Evolutionary conservation across 2,888 invertebrate genomes (phyloP), one percentile per base, ranked within the genome.

Genomic region (Epirrhoe tristata): DNA sequence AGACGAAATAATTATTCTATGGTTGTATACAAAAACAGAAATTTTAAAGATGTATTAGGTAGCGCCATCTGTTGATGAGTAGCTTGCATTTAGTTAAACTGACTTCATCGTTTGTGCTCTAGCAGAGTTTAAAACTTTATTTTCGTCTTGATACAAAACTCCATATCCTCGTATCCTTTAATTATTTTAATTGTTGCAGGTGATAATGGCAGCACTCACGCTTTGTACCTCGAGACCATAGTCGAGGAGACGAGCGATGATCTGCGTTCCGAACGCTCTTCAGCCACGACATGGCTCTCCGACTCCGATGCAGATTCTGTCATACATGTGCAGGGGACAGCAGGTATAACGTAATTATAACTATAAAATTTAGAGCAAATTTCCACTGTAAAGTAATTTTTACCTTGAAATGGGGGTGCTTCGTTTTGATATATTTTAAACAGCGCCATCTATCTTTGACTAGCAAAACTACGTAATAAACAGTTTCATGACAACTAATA

Each of bases 171-270:
- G 39, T 54, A 10, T 39, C 10, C 34, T 56, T 51, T 0, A 24
- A 8, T 14, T 0, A 43, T 55, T 55, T 76, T 10, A 51, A 55
- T 74, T 72, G 70, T 72, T 74, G 12, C 83, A 92, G 92, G 89
- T 81, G 93, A 92, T 78, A 91, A 84, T 82, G 93, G 93, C 76
- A 90, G 91, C 84, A 91, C 89, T 79, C 95, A 95, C 80, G 95
- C 95, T 77, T 94, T 96, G 82, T 96, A 96, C 87, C 94, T 97
- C 91, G 97, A 98, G 89, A 97, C 98, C 32, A 98, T 98, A 85
- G 95, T 97, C 81, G 98, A 98, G 89, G 98, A 98, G 89, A 97
- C 97, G 16, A 97, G 97, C 76, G 97, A 98, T 90, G 97, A 98
- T 82, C 91, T 97, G 75, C 95, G 96, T 71, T 96, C 96, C 69